Evolutionary conservation across 1,140 invertebrate genomes (phyloP), one percentile per base, ranked within the genome.

Genomic region (Phthorimaea operculella): DNA sequence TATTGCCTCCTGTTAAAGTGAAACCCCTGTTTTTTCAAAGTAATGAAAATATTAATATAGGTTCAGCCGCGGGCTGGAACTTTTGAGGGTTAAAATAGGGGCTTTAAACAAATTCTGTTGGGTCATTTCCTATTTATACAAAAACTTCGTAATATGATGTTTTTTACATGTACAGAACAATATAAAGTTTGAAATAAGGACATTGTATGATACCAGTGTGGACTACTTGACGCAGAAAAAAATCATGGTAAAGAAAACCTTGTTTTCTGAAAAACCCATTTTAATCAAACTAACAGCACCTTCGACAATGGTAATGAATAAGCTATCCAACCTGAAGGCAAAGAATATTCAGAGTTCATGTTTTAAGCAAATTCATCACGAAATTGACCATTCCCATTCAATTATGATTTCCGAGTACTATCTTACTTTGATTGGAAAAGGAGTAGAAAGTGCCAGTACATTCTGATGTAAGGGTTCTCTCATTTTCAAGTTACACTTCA

Each of bases 1-100:
- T 76, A 79, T 79, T 74, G 69, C 63, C 49, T 51, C 69, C 74
- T 72, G 67, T 72, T 74, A 73, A 65, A 70, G 69, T 58, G 52
- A 55, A 58, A 65, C 36, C 39, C 36, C 17, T 51, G 44, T 66
- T 63, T 73, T 70, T 68, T 65, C 63, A 51, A 59, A 62, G 55
- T 54, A 75, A 73, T 70, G 66, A 72, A 67, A 70, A 70, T 68
- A 66, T 62, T 59, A 69, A 70, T 66, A 42, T 16, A 11, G 15
- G 21, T 33, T 18, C 48, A 17, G 48, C 12, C 21, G 44, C 15
- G 7, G n/a, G 39, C 39, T 42, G 39, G 14, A 42, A 42, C 11
- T 3, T 11, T 42, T 42, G 11, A n/a, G 14, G 11, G 3, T 11
- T n/a, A 8, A 2, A 42, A 42, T n/a, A n/a, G 39, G 11, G 14